Conservation (phyloP, 1,140 invertebrate species). For the Drosophila insularis region DNA sequence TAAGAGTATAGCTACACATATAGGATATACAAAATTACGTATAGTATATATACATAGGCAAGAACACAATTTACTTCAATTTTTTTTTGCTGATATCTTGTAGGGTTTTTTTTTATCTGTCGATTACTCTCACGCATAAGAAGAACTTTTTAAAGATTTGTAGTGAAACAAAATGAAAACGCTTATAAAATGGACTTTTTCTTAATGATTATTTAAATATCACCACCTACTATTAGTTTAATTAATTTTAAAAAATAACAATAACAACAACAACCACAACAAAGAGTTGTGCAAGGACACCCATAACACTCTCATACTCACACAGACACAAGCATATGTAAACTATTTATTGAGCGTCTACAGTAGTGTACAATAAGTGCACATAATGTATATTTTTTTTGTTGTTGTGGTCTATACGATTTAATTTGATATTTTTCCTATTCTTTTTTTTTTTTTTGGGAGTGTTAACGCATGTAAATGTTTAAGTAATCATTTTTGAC, state of each 20-base stretch:
- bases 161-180: constrained; percentile 70
- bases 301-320: constrained; percentile 16
- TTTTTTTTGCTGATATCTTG: neutral
- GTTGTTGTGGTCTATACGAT: constrained; percentile 8
- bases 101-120: neutral
- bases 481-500: constrained; percentile 2
- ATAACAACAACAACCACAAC: constrained; percentile 1
- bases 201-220: constrained; percentile 59
- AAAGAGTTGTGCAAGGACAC: constrained; percentile 23
- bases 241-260: constrained; percentile 36
- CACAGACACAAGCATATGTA: constrained; percentile 31
- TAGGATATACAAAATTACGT: neutral
- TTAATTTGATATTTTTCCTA: neutral
- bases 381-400: neutral
- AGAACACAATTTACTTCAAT: neutral
- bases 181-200: constrained; percentile 73
- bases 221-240: constrained; percentile 42
- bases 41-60: neutral
- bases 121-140: constrained; percentile 4
- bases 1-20: neutral
- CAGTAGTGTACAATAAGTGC: neutral
- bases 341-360: constrained; percentile 58
- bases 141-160: constrained; percentile 37
- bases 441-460: neutral
- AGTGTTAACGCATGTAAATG: neutral